Conservation (phyloP, 2,113 vertebrate species). For the Myiopsitta monachus region DNA sequence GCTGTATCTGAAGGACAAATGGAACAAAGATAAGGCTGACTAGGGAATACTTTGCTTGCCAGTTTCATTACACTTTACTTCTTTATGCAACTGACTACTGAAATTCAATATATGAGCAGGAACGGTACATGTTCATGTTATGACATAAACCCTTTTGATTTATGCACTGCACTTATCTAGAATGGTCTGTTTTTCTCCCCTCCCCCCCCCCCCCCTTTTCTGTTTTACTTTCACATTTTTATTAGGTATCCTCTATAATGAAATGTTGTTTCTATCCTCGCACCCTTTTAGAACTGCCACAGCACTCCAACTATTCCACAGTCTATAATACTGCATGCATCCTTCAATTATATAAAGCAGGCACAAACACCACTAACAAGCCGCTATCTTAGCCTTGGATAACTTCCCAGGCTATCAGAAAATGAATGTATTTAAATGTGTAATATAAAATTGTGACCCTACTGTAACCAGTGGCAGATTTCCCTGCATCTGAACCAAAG, state of each 20-base stretch:
- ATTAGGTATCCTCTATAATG: slow-evolving; percentile 26
- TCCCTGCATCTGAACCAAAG: not conserved
- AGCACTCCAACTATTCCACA: slow-evolving; percentile 1
- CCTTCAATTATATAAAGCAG: not conserved
- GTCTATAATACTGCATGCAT: not conserved
- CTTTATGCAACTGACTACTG: slow-evolving; percentile 79
- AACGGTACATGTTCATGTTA: slow-evolving; percentile 73
- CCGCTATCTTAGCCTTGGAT: not conserved
- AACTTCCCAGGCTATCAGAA: not conserved
- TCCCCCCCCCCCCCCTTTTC: not conserved
- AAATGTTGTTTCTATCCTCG: not conserved
- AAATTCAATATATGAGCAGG: slow-evolving; percentile 77
- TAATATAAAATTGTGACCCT: not conserved
- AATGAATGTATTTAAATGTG: slow-evolving; percentile 8
- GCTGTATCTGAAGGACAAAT: slow-evolving; percentile 78
- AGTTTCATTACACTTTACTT: slow-evolving; percentile 79
- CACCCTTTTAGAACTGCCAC: not conserved
- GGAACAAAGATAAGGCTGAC: slow-evolving; percentile 80
- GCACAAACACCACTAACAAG: slow-evolving; percentile 10
- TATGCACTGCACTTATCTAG: slow-evolving; percentile 67
- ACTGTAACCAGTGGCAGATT: not conserved
- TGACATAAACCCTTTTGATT: slow-evolving; percentile 79
- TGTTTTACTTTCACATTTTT: slow-evolving; percentile 49
- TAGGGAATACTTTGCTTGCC: slow-evolving; percentile 77
- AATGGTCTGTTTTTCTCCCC: not conserved